Evolutionary conservation across 2,888 invertebrate species (phyloP).

Genomic region (Apeira syringaria): DNA sequence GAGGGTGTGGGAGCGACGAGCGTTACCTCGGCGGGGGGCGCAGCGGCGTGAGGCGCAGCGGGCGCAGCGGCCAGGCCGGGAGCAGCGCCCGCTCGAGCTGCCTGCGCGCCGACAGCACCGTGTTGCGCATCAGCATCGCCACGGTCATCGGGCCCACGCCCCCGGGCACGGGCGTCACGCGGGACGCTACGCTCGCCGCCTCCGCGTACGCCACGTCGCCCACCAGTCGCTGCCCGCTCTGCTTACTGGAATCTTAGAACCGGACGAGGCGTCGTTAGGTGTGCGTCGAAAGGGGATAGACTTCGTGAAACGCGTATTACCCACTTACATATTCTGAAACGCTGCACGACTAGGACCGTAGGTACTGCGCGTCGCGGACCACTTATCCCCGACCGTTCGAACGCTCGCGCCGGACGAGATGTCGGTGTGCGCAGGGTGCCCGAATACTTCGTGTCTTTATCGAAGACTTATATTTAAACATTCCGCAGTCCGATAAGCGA

Average conservation of each 20-base stretch:
- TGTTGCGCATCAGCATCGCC: slow-evolving; percentile 98
- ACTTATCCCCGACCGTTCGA: too few relatives aligned
- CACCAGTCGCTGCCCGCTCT: slow-evolving; percentile 92
- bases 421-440: too few relatives aligned
- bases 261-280: too few relatives aligned
- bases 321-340: too few relatives aligned
- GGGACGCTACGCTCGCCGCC: slow-evolving; percentile 91
- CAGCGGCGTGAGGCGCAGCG: slow-evolving; percentile 85
- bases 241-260: slow-evolving; percentile 87
- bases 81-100: slow-evolving; percentile 82
- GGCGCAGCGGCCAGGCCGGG: slow-evolving; percentile 87
- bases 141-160: slow-evolving; percentile 99
- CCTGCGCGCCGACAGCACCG: slow-evolving; percentile 91
- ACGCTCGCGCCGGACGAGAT: too few relatives aligned
- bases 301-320: too few relatives aligned
- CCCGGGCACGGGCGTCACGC: slow-evolving; percentile 97
- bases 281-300: too few relatives aligned
- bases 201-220: slow-evolving; percentile 97
- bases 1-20: not conserved
- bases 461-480: too few relatives aligned
- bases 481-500: too few relatives aligned
- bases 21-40: slow-evolving; percentile 93
- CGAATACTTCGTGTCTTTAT: too few relatives aligned
- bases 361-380: too few relatives aligned
- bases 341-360: too few relatives aligned